Evolutionary conservation across 2,113 vertebrate species (phyloP).

Genomic region (Pollimyrus isidori): DNA sequence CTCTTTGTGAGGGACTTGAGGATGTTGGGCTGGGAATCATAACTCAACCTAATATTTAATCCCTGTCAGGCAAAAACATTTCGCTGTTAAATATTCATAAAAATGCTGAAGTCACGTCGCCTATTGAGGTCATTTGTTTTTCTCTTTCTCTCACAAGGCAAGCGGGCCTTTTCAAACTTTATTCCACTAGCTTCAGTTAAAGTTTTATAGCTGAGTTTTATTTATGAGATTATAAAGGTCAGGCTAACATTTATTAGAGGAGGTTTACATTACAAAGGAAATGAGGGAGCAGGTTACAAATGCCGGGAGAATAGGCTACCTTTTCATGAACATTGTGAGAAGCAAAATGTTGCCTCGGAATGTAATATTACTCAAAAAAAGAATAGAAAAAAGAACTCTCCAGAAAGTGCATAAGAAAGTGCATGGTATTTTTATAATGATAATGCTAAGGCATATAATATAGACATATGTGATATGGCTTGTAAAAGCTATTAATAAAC

Average conservation of each 20-base stretch:
- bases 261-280: slow-evolving; percentile 1
- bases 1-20: not conserved
- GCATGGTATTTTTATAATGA: not conserved
- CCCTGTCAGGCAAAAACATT: slow-evolving; percentile 12
- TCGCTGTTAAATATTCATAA: slow-evolving; percentile 25
- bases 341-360: not conserved
- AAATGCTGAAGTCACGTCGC: not conserved
- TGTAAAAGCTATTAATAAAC: not conserved
- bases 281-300: not conserved
- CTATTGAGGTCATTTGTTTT: slow-evolving; percentile 10
- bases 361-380: not conserved
- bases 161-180: not conserved
- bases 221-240: slow-evolving; percentile 3
- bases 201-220: not conserved
- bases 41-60: slow-evolving; percentile 18
- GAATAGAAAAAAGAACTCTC: not conserved
- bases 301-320: not conserved
- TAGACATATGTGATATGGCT: not conserved
- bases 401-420: not conserved
- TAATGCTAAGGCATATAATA: not conserved
- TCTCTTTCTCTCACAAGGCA: not conserved
- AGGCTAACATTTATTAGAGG: slow-evolving; percentile 1
- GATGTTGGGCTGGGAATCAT: not conserved
- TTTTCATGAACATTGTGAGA: not conserved
- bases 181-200: not conserved